phyloP scores from a whole-genome alignment of 2,797 vertebrate species.

The Chaetophractus vellerosus region DNA sequence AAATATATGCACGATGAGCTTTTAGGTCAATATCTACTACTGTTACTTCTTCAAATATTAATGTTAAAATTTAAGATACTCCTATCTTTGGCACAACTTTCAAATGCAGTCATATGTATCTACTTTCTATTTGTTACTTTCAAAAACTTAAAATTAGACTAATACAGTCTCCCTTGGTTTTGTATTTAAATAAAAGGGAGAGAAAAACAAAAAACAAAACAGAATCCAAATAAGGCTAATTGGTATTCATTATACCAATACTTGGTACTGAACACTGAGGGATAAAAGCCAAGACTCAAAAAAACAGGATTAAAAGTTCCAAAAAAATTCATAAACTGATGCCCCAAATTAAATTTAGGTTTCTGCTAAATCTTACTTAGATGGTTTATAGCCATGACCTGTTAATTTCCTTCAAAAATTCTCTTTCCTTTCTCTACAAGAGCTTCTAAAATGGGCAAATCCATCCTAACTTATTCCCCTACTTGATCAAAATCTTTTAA shows the following conservation, averaged over 20 bases:
- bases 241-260: conserved; percentile 56
- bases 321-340: conserved; percentile 63
- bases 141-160: conserved; percentile 56
- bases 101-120: conserved; percentile 4
- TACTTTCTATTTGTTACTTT: conserved; percentile 48
- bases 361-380: conserved; percentile 41
- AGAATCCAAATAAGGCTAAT: conserved; percentile 57
- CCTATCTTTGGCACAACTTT: conserved; percentile 23
- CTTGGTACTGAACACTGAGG: conserved; percentile 33
- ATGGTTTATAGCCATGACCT: conserved; percentile 43
- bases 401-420: conserved; percentile 70
- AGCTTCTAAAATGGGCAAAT: conserved; percentile 38
- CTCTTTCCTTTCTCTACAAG: conserved; percentile 19
- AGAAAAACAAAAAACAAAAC: not conserved
- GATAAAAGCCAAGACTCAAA: conserved; percentile 61
- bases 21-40: not conserved
- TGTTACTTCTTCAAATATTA: not conserved
- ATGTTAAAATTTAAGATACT: conserved; percentile 30
- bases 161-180: conserved; percentile 2
- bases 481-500: conserved; percentile 55
- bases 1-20: not conserved
- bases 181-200: conserved; percentile 54
- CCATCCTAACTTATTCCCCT: conserved; percentile 1
- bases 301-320: conserved; percentile 58
- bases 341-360: conserved; percentile 65